A percentile compares a stretch with the other conserved stretches of the same genome.
These are phyloP conservation scores for Eptatretus burgeri DNA, from an alignment of 2,113 vertebrate species.

Conservation along the genomic window DNA sequence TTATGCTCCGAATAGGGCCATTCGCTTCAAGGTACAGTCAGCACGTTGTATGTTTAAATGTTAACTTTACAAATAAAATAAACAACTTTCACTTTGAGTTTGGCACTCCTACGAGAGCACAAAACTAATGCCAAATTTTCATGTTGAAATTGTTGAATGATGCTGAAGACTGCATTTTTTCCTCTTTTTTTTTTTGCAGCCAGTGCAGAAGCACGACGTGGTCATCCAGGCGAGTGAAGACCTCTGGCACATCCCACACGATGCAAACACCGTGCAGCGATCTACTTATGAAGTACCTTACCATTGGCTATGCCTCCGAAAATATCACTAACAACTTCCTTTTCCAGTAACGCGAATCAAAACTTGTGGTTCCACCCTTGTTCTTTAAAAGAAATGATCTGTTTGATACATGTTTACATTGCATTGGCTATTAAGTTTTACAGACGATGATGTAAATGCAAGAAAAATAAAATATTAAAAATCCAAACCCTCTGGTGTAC, in stretches of 20 bases:
- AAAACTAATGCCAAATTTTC: not conserved
- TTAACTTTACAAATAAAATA: no score
- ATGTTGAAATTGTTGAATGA: not conserved
- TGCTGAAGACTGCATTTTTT: not conserved
- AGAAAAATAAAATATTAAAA: no score
- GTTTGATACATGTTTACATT: constrained; percentile 1
- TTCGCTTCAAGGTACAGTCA: constrained; percentile 30
- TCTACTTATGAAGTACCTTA: constrained; percentile 37
- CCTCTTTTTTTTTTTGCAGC: constrained; percentile 17
- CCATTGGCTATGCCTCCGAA: constrained; percentile 53
- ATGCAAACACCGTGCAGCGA: constrained; percentile 27
- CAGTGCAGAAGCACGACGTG: constrained; percentile 32
- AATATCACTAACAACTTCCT: constrained; percentile 9
- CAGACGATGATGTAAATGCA: no score
- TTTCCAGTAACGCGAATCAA: not conserved
- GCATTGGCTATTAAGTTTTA: not conserved
- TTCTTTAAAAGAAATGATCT: not conserved
- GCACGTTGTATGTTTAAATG: no score
- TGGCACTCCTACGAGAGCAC: no score
- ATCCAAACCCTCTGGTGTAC: no score
- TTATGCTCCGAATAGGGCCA: constrained; percentile 12
- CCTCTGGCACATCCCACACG: constrained; percentile 78
- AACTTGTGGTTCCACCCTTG: not conserved
- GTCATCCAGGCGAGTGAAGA: constrained; percentile 37
- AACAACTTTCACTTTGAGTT: no score